A percentile compares a stretch with the other conserved stretches of the same genome.
Evolutionary conservation across 2,888 invertebrate species (phyloP).

Genomic region (Trichopoda pennipes): DNA sequence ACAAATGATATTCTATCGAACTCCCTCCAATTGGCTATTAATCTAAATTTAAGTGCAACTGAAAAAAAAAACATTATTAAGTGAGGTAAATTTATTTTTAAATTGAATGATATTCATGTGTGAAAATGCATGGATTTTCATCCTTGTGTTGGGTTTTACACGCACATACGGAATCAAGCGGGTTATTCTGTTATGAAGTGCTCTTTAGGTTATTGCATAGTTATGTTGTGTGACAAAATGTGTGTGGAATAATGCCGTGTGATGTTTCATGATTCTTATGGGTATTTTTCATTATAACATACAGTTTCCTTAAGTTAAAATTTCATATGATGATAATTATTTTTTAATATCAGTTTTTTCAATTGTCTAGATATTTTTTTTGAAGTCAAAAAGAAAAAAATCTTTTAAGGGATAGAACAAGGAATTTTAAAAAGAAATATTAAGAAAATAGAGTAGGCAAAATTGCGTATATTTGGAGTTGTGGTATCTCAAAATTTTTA

Average conservation of each 20-base stretch:
- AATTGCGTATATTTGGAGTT: too few relatives aligned
- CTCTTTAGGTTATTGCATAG: conserved; percentile 17
- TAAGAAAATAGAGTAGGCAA: too few relatives aligned
- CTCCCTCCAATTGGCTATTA: background rate
- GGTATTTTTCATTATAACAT: conserved; percentile 47
- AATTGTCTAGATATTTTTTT: too few relatives aligned
- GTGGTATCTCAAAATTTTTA: too few relatives aligned
- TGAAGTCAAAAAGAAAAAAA: too few relatives aligned
- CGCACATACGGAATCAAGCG: conserved; percentile 38
- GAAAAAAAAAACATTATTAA: background rate
- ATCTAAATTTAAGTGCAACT: background rate
- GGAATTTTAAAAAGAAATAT: too few relatives aligned
- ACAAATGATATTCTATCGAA: background rate
- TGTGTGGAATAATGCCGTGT: conserved; percentile 15
- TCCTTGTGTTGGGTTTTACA: conserved; percentile 35
- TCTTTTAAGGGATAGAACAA: too few relatives aligned
- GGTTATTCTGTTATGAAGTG: conserved; percentile 51
- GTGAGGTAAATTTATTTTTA: background rate
- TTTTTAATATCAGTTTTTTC: too few relatives aligned
- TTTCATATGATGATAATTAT: too few relatives aligned
- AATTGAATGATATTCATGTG: background rate
- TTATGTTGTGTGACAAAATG: conserved; percentile 43
- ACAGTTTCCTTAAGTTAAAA: too few relatives aligned
- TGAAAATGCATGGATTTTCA: background rate
- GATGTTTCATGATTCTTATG: conserved; percentile 44